These are phyloP conservation scores for Psettodes erumei DNA, from an alignment of 2,113 vertebrate species.

Conservation along the genomic window DNA sequence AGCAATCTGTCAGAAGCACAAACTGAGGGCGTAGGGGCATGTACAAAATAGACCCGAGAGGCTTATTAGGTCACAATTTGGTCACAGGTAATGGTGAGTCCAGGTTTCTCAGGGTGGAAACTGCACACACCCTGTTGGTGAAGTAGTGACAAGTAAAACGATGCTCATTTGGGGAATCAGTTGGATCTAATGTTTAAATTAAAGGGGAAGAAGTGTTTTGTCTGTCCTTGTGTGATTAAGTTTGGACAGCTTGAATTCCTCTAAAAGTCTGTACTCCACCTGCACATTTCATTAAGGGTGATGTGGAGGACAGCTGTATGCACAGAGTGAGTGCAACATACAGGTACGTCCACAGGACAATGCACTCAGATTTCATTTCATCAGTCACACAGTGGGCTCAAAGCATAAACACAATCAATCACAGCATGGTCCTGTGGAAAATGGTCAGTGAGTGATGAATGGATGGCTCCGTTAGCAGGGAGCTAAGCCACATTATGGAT, in stretches of 20 bases:
- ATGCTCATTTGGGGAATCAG: neutral
- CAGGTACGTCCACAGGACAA: conserved; percentile 32
- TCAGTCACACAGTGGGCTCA: conserved; percentile 63
- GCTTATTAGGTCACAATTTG: too few species aligned
- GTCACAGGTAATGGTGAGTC: neutral
- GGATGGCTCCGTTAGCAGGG: conserved; percentile 36
- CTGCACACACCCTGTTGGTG: neutral
- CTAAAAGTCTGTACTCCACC: neutral
- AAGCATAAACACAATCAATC: conserved; percentile 79
- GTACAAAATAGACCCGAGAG: too few species aligned
- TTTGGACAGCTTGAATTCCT: neutral
- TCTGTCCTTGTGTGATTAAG: neutral
- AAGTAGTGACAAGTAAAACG: neutral
- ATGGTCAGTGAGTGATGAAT: conserved; percentile 68
- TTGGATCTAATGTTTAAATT: neutral
- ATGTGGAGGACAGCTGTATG: neutral
- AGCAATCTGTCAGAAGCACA: too few species aligned
- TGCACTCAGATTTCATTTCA: conserved; percentile 55
- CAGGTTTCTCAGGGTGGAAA: neutral
- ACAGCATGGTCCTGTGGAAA: conserved; percentile 50
- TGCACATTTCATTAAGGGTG: conserved; percentile 14
- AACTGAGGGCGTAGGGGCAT: too few species aligned
- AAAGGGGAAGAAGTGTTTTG: neutral
- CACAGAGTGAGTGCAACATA: neutral
- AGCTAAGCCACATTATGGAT: conserved; percentile 59